Conservation (phyloP, 2,797 vertebrate species). For the Decapterus maruadsi region DNA sequence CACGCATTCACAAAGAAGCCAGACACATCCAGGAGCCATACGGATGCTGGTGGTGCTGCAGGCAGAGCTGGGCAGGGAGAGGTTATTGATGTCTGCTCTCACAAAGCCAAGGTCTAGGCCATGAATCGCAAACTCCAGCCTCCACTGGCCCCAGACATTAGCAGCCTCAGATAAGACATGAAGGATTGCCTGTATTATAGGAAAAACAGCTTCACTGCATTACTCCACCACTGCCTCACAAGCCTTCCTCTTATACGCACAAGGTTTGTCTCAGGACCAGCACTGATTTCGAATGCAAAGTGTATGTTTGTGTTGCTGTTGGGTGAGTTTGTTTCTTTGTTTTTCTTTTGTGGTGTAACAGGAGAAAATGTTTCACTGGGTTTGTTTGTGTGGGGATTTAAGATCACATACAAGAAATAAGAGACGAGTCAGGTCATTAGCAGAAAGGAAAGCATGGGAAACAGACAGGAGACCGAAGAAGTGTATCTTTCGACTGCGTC, state of each 20-base stretch:
- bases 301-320: conserved; percentile 5
- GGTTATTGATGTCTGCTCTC: conserved; percentile 90
- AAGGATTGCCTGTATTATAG: conserved; percentile 86
- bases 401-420: conserved; percentile 35
- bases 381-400: conserved; percentile 27
- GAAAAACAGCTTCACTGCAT: conserved; percentile 78
- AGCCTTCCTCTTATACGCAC: conserved; percentile 39
- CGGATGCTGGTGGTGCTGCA: conserved; percentile 77
- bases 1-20: conserved; percentile 43
- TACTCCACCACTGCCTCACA: conserved; percentile 24
- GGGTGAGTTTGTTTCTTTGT: not conserved
- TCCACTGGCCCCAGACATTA: conserved; percentile 88
- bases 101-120: conserved; percentile 90
- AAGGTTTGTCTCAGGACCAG: not conserved
- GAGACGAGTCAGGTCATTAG: not conserved
- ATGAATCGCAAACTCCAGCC: conserved; percentile 85
- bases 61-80: conserved; percentile 63
- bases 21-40: conserved; percentile 85
- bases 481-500: not conserved
- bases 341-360: not conserved
- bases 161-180: conserved; percentile 87
- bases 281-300: conserved; percentile 11
- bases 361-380: not conserved
- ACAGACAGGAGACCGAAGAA: not conserved
- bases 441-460: conserved; percentile 8